phyloP scores from a whole-genome alignment of 2,888 invertebrate species.

The Arrhopalites spinosus region DNA sequence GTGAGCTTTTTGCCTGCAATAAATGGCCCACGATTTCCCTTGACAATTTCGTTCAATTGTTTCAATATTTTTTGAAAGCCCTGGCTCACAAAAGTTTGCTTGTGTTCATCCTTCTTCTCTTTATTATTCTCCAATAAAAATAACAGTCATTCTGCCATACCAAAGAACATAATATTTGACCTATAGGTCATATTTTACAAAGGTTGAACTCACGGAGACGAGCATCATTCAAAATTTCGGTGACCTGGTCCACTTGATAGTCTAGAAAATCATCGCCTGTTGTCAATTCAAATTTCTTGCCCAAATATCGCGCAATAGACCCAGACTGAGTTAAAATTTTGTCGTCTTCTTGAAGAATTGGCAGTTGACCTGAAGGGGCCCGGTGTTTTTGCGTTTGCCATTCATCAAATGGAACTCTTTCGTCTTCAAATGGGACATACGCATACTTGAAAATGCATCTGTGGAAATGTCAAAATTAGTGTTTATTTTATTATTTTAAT shows the following conservation, averaged over 20 bases:
- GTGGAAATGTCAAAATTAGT: no score
- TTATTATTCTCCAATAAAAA: slow-evolving; percentile 5
- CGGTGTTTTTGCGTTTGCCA: no score
- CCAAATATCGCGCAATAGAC: not conserved
- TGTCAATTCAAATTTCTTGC: not conserved
- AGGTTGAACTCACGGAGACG: not conserved
- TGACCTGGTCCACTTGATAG: not conserved
- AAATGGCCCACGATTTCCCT: slow-evolving; percentile 54
- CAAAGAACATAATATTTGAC: no score
- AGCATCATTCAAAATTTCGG: not conserved
- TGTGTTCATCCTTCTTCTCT: slow-evolving; percentile 25
- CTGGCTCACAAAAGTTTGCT: not conserved
- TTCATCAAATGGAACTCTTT: no score
- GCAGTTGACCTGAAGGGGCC: not conserved
- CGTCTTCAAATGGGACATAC: no score
- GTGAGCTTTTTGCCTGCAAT: slow-evolving; percentile 67
- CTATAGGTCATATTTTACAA: no score
- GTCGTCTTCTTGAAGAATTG: not conserved
- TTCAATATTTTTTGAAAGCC: slow-evolving; percentile 11
- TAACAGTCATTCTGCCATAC: not conserved
- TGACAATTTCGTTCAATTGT: slow-evolving; percentile 18
- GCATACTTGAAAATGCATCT: no score
- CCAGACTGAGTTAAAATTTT: not conserved
- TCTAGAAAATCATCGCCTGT: not conserved
- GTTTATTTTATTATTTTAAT: no score